A percentile compares a stretch with the other conserved stretches of the same genome.
phyloP scores from a whole-genome alignment of 2,113 vertebrate species.

The Empidonax alnorum region DNA sequence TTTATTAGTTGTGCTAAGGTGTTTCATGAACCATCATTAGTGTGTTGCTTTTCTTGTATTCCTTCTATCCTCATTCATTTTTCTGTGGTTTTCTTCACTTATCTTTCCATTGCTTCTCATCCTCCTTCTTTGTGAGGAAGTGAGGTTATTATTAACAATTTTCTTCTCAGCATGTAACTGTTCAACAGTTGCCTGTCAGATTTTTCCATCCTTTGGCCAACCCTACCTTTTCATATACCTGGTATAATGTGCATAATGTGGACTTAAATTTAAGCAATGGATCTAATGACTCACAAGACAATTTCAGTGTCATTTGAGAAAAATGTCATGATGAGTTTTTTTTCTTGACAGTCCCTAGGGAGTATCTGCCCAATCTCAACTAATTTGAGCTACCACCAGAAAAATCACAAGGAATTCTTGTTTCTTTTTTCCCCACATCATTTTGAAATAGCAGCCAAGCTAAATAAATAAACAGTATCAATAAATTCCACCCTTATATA shows the following conservation, averaged over 20 bases:
- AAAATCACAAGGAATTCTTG: not conserved
- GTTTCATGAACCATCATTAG: not conserved
- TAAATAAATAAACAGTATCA: not conserved
- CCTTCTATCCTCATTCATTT: not conserved
- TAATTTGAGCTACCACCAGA: not conserved
- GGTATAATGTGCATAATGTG: not conserved
- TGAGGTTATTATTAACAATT: not conserved
- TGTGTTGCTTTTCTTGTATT: not conserved
- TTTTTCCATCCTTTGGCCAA: not conserved
- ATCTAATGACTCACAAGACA: not conserved
- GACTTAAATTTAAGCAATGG: not conserved
- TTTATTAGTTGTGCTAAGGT: not conserved
- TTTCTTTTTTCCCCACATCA: accelerated
- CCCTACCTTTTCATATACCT: not conserved
- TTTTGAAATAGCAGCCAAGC: not conserved
- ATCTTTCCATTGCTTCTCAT: not conserved
- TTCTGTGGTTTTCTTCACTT: not conserved
- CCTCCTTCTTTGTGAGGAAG: not conserved
- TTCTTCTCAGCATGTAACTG: not conserved
- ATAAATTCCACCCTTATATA: not conserved
- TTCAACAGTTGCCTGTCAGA: not conserved
- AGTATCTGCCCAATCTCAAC: not conserved
- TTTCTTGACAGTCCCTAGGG: not conserved
- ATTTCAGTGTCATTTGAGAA: not conserved
- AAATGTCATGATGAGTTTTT: not conserved